Base-by-base conservation (phyloP, 1,140 invertebrate species). In the Carposina sasakii region DNA sequence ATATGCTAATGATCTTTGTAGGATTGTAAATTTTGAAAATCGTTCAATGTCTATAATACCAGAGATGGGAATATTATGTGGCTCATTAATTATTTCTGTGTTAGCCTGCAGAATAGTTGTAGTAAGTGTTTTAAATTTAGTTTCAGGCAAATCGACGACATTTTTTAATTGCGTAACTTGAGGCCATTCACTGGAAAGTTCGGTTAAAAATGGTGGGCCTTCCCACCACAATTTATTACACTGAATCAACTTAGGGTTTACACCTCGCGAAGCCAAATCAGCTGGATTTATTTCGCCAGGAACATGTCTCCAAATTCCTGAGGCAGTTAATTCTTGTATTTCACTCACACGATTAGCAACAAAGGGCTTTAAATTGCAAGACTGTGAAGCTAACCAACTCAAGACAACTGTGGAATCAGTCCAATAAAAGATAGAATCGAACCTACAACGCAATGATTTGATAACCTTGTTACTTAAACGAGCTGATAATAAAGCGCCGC, bases 401-500 rank as follows among this genome's bases (percentile, higher is more conserved):
- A 53, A 24, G 4, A 47, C 37, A 0, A 53, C 39, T 2, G 44
- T 41, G 12, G 51, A 47, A 22, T 53, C 51, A 3, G 51, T 53
- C 44, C 51, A 53, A 26, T 47, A 36, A 15, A 47, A 26, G 10
- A 3, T n/a, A 26, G 20, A 13, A 19, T 30, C 15, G 13, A 28
- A 17, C 28, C 21, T 4, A 10, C 20, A 30, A 44, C 36, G 37
- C 21, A 52, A 21, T 10, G 37, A 34, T 22, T 44, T 26, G 4
- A 31, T 4, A 15, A 44, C 41, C 13, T 44, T 44, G 3, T 21
- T n/a, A 30, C 9, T 31, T 34, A 53, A n/a, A 3, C 44, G 26
- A 16, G 51, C 44, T 28, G 44, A 53, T 30, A 63, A 33, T 5
- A 63, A 16, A 55, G 53, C 54, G 0, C 34, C 60, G 40, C 52